phyloP scores from a whole-genome alignment of 2,113 vertebrate genomes.

The Hyperoodon ampullatus region DNA sequence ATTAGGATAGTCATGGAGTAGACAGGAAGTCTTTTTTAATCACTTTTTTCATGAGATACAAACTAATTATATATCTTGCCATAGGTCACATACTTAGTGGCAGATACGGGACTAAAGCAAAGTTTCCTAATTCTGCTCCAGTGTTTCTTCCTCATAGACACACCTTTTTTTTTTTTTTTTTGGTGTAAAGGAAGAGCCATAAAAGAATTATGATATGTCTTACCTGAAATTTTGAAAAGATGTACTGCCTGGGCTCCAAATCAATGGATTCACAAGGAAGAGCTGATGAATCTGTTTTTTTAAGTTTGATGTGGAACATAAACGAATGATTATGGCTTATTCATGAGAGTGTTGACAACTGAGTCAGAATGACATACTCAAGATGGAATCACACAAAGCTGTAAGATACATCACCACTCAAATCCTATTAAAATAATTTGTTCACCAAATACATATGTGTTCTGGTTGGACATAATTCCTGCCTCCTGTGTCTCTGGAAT shows the following conservation, averaged over 20 bases:
- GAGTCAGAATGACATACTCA: not conserved
- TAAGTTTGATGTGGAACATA: not conserved
- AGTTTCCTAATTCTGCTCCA: not conserved
- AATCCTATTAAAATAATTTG: conserved; percentile 46
- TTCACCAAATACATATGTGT: not conserved
- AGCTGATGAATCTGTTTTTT: not conserved
- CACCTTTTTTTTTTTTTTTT: not conserved
- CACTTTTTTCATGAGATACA: not conserved
- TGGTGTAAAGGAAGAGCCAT: not conserved
- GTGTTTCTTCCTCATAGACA: not conserved
- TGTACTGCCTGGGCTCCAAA: not conserved
- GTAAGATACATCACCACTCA: conserved; percentile 1
- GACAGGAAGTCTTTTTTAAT: not conserved
- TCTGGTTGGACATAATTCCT: conserved; percentile 2
- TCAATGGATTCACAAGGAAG: not conserved
- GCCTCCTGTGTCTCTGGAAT: not conserved
- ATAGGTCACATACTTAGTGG: not conserved
- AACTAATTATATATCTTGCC: not conserved
- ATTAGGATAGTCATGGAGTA: not conserved
- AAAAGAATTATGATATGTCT: not conserved
- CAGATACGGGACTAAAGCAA: not conserved
- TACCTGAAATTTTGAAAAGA: conserved; percentile 23
- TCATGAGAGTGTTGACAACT: not conserved
- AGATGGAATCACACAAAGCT: not conserved
- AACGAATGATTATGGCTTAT: not conserved